phyloP scores from a whole-genome alignment of 2,888 invertebrate genomes.

The Parnassius smintheus region DNA sequence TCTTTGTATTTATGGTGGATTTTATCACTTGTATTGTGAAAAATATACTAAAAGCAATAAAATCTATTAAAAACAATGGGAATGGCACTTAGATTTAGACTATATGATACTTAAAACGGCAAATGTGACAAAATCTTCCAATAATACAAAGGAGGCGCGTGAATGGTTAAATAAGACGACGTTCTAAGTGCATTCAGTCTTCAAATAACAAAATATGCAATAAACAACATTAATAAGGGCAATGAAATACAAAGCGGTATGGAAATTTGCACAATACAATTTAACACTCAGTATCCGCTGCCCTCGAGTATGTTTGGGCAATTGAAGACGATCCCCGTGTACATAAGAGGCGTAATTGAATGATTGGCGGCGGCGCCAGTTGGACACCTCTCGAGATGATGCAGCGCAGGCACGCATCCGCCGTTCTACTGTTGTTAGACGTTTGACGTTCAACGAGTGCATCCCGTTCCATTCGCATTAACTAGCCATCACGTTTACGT shows the following conservation, averaged over 20 bases:
- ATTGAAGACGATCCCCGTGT: constrained; percentile 43
- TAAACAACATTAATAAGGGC: background rate
- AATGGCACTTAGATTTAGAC: no score
- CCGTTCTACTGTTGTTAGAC: constrained; percentile 46
- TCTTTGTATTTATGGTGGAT: no score
- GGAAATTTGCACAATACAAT: constrained; percentile 20
- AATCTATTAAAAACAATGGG: no score
- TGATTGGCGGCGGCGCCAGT: constrained; percentile 70
- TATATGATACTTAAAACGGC: no score
- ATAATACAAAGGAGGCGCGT: no score
- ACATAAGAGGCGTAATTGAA: constrained; percentile 61
- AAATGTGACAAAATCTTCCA: no score
- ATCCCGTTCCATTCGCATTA: constrained; percentile 29
- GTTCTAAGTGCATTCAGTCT: no score
- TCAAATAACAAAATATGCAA: no score
- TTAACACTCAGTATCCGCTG: constrained; percentile 32
- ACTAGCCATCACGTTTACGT: constrained; percentile 21
- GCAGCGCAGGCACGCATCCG: constrained; percentile 58
- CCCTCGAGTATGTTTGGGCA: constrained; percentile 48
- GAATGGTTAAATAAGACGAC: no score
- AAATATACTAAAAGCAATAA: no score
- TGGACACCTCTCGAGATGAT: constrained; percentile 66
- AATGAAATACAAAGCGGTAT: constrained; percentile 35
- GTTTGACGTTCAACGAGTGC: constrained; percentile 37
- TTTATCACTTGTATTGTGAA: no score